Conservation (phyloP, 2,888 invertebrate species). For the Tetramorium bicarinatum region DNA sequence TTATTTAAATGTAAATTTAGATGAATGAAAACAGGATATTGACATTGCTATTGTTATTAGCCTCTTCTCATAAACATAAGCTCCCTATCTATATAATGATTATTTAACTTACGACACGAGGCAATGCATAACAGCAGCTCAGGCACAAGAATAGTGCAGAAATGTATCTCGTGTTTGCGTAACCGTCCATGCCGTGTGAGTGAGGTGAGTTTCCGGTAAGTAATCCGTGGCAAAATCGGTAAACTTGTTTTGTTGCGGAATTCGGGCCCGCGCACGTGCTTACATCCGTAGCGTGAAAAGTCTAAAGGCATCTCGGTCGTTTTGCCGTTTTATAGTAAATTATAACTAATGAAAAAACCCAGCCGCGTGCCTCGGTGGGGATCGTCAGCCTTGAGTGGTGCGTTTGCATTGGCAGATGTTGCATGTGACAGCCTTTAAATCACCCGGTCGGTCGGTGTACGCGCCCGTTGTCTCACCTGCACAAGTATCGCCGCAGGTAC, state of each 20-base stretch:
- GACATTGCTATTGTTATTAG: not conserved
- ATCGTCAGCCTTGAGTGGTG: constrained; percentile 84
- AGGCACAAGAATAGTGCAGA: constrained; percentile 60
- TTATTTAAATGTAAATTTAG: not conserved
- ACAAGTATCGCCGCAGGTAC: constrained; percentile 45
- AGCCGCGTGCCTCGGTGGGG: constrained; percentile 73
- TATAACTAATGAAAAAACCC: constrained; percentile 84
- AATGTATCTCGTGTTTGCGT: constrained; percentile 48
- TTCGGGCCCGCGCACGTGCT: constrained; percentile 61
- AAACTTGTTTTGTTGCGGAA: constrained; percentile 5
- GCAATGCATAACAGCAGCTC: constrained; percentile 71
- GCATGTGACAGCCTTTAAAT: constrained; percentile 84
- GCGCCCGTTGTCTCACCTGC: constrained; percentile 69
- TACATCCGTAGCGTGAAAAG: constrained; percentile 80
- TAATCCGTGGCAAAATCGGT: constrained; percentile 14
- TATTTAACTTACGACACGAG: constrained; percentile 79
- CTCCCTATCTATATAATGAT: not conserved
- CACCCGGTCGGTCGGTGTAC: constrained; percentile 72
- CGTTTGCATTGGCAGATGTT: constrained; percentile 86
- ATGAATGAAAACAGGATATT: not conserved
- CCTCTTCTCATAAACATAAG: not conserved
- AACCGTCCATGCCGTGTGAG: constrained; percentile 41
- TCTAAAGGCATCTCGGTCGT: constrained; percentile 81
- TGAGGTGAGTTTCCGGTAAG: constrained; percentile 15
- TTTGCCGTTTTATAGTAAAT: constrained; percentile 86